A percentile compares a stretch with the other conserved stretches of the same genome.
Evolutionary conservation across 2,113 vertebrate species (phyloP).

Genomic region (Platysternon megacephalum): DNA sequence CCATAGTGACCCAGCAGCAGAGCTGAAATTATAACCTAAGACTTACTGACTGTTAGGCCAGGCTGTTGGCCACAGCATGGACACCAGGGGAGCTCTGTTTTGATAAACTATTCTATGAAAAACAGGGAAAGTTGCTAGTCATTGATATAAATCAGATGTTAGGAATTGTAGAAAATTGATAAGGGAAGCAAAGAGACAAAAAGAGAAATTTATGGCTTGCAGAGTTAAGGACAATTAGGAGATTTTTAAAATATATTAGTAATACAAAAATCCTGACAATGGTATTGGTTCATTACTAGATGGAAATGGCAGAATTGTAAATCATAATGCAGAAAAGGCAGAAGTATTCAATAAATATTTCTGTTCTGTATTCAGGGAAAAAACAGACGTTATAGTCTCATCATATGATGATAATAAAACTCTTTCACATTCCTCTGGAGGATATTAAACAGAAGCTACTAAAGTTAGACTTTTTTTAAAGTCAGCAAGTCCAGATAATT

Average conservation of each 20-base stretch:
- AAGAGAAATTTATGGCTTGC: not conserved
- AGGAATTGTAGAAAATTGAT: not conserved
- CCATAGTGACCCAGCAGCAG: not conserved
- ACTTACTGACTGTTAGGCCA: not conserved
- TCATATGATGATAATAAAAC: no score
- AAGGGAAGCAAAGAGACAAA: not conserved
- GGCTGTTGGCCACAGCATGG: not conserved
- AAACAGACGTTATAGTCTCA: no score
- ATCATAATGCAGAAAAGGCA: not conserved
- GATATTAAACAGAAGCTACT: no score
- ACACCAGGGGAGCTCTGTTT: not conserved
- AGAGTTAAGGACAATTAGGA: not conserved
- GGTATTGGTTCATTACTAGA: not conserved
- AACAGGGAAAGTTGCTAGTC: not conserved
- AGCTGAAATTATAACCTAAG: not conserved
- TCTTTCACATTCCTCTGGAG: no score
- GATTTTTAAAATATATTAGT: not conserved
- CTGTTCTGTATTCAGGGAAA: no score
- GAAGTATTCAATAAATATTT: not conserved
- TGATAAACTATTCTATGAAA: not conserved
- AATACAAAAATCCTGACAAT: not conserved
- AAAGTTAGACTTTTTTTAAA: no score
- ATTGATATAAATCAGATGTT: not conserved
- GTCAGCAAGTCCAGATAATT: no score
- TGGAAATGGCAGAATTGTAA: not conserved